These are phyloP conservation scores for Saccopteryx bilineata DNA, from an alignment of 2,113 vertebrate species.

Conservation along the genomic window DNA sequence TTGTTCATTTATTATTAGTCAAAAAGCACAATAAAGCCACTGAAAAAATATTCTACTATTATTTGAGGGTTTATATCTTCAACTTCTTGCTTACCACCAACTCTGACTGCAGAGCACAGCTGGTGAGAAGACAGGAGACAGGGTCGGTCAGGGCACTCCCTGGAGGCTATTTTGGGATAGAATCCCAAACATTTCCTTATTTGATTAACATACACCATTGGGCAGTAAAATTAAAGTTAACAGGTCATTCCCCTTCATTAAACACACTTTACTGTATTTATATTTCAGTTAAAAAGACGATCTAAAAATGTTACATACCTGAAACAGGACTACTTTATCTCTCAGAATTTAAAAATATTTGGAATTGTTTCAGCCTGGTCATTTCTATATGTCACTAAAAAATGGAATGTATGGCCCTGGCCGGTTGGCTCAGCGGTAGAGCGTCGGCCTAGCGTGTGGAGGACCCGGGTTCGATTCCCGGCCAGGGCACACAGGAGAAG, in stretches of 20 bases:
- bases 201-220: background rate
- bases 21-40: slow-evolving; percentile 7
- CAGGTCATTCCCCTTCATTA: slow-evolving; percentile 22
- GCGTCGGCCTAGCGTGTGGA: too few species aligned
- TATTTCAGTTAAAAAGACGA: slow-evolving; percentile 31
- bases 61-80: background rate
- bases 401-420: background rate
- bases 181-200: background rate
- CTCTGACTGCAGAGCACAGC: background rate
- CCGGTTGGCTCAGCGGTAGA: too few species aligned
- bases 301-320: slow-evolving; percentile 50
- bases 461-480: too few species aligned
- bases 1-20: slow-evolving; percentile 14
- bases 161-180: background rate
- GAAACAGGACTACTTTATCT: background rate
- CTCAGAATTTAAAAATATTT: slow-evolving; percentile 49
- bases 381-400: background rate
- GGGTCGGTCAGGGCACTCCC: background rate
- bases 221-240: background rate
- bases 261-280: slow-evolving; percentile 21
- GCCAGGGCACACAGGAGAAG: too few species aligned
- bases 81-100: background rate
- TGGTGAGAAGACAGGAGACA: background rate
- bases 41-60: slow-evolving; percentile 1
- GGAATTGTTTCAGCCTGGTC: background rate